phyloP scores from a whole-genome alignment of 92 coral and sea anemone species.

The Pocillopora meandrina region DNA sequence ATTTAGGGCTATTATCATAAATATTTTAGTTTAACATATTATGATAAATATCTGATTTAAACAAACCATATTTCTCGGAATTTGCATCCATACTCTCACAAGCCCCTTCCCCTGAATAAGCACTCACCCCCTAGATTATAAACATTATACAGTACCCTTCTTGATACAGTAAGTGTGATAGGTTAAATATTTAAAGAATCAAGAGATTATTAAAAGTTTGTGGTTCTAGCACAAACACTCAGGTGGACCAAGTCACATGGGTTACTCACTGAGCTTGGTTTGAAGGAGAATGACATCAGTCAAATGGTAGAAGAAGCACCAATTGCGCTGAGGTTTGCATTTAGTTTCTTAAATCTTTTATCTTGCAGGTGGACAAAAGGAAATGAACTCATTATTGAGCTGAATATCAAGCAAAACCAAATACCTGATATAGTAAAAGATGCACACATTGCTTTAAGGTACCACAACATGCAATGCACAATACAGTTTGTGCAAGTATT shows the following conservation, averaged over 20 bases:
- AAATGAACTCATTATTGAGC: conserved; percentile 77
- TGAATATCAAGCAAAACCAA: conserved; percentile 69
- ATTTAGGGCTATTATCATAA: no score
- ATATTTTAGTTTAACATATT: no score
- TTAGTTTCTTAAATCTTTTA: background rate
- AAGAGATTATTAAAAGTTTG: background rate
- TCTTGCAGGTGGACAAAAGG: conserved; percentile 86
- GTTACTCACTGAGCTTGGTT: conserved; percentile 70
- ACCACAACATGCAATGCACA: conserved; percentile 11
- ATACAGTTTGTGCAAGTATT: background rate
- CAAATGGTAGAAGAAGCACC: conserved; percentile 71
- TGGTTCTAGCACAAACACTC: background rate
- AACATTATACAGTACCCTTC: no score
- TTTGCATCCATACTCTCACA: no score
- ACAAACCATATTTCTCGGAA: no score
- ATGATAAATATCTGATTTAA: background rate
- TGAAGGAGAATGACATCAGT: conserved; percentile 63
- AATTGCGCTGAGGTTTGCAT: conserved; percentile 75
- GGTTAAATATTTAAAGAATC: background rate
- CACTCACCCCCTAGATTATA: no score
- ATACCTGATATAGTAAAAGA: conserved; percentile 77
- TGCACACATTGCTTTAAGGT: conserved; percentile 92
- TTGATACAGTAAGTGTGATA: background rate
- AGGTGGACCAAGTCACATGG: conserved; percentile 90
- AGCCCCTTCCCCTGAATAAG: no score